Evolutionary conservation across 2,113 vertebrate species (phyloP).

Genomic region (Siphamia tubifer): DNA sequence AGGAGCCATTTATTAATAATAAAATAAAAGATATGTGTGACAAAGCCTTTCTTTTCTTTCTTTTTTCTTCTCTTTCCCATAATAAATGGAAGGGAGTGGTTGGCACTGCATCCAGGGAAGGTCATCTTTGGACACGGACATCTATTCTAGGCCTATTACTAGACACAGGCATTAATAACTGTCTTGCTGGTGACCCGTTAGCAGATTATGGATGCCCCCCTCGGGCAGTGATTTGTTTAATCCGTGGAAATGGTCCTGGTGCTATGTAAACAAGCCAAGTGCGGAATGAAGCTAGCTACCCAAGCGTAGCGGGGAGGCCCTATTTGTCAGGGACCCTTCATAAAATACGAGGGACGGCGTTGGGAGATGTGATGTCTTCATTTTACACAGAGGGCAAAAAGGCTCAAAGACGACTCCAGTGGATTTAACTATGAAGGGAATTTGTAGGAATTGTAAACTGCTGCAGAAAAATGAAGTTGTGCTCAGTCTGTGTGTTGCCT

Average conservation of each 20-base stretch:
- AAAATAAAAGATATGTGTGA: conserved; percentile 12
- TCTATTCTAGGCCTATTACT: conserved; percentile 81
- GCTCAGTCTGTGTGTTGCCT: not conserved
- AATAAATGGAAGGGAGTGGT: conserved; percentile 47
- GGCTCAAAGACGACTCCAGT: conserved; percentile 79
- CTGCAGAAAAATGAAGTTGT: not conserved
- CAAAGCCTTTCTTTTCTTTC: conserved; percentile 6
- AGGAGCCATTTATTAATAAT: conserved; percentile 32
- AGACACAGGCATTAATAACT: conserved; percentile 82
- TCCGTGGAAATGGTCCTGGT: conserved; percentile 95
- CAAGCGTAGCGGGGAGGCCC: conserved; percentile 90
- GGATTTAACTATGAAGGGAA: not conserved
- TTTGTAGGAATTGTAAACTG: not conserved
- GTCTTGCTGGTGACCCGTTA: conserved; percentile 87
- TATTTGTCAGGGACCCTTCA: conserved; percentile 97
- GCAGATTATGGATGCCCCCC: conserved; percentile 95
- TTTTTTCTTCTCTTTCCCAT: not conserved
- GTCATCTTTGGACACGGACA: conserved; percentile 85
- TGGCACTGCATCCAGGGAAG: conserved; percentile 82
- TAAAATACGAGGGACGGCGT: conserved; percentile 85
- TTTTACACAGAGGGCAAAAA: conserved; percentile 90
- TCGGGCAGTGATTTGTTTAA: conserved; percentile 97
- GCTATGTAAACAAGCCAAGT: conserved; percentile 99
- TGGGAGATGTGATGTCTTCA: conserved; percentile 94
- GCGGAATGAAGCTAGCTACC: conserved; percentile 92